phyloP scores from a whole-genome alignment of 2,113 vertebrate genomes.

The Forbesichthys agassizii region DNA sequence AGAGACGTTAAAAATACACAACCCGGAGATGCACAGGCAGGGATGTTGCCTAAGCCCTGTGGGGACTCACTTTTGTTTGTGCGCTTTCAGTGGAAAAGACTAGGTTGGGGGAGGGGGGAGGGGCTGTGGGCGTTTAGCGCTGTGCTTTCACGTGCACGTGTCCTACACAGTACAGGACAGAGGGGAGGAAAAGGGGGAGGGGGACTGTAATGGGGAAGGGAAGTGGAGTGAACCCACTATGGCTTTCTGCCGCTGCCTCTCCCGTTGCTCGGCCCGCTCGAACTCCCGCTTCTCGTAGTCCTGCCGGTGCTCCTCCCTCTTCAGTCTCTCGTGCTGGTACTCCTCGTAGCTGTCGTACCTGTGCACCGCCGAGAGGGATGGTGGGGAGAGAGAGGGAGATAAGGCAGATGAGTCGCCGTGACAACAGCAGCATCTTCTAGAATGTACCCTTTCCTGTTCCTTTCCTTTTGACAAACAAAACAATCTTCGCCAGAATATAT shows the following conservation, averaged over 20 bases:
- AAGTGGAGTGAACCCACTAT: conserved; percentile 84
- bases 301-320: conserved; percentile 91
- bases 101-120: background rate
- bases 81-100: conserved; percentile 44
- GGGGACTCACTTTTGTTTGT: conserved; percentile 65
- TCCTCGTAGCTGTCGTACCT: conserved; percentile 98
- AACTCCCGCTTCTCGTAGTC: conserved; percentile 93
- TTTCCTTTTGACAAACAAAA: conserved; percentile 4
- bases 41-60: conserved; percentile 72
- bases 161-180: conserved; percentile 12
- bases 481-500: conserved; percentile 13
- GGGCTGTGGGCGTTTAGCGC: conserved; percentile 30
- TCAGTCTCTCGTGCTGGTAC: conserved; percentile 93
- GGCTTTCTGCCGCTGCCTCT: conserved; percentile 91
- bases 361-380: background rate
- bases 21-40: conserved; percentile 68
- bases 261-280: conserved; percentile 91
- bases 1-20: conserved; percentile 71
- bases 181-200: background rate
- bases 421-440: conserved; percentile 13
- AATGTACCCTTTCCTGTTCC: conserved; percentile 3
- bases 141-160: conserved; percentile 1
- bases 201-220: background rate
- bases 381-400: background rate
- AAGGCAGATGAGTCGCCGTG: background rate